Conservation (phyloP, 1,140 invertebrate species). For the Temnothorax curvispinosus region DNA sequence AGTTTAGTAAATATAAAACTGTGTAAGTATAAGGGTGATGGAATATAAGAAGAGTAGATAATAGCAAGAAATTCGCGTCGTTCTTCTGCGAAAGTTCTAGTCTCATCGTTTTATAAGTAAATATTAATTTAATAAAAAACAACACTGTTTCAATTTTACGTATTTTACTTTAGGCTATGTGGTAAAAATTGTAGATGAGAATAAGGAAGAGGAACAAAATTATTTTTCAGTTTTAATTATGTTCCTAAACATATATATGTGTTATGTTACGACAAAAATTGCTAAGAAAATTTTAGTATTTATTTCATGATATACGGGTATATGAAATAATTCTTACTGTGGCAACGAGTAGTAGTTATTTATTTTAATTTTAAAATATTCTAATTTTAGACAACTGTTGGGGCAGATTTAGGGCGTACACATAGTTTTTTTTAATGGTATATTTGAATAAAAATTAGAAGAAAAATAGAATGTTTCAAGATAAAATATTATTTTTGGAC, state of each 20-base stretch:
- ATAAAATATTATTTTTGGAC: neutral
- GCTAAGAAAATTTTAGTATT: neutral
- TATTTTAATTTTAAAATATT: neutral
- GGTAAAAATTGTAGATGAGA: neutral
- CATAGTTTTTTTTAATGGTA: neutral
- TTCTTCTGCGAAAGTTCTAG: neutral
- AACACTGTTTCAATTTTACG: neutral
- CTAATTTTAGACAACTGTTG: neutral
- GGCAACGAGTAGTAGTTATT: neutral
- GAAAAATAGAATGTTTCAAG: neutral
- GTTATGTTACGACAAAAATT: neutral
- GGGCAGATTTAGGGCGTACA: neutral
- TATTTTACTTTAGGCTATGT: neutral
- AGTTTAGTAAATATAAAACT: constrained; percentile 24
- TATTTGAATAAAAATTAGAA: neutral
- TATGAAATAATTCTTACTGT: neutral
- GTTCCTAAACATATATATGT: neutral
- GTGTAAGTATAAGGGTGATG: neutral
- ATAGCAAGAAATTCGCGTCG: neutral
- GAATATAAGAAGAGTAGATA: constrained; percentile 15
- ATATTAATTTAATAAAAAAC: constrained; percentile 34
- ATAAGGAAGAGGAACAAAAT: neutral
- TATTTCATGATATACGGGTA: neutral
- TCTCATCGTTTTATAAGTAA: neutral
- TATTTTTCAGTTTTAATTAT: neutral